Base-by-base conservation (phyloP, 92 coral and sea anemone genomes). In the Desmophyllum pertusum region DNA sequence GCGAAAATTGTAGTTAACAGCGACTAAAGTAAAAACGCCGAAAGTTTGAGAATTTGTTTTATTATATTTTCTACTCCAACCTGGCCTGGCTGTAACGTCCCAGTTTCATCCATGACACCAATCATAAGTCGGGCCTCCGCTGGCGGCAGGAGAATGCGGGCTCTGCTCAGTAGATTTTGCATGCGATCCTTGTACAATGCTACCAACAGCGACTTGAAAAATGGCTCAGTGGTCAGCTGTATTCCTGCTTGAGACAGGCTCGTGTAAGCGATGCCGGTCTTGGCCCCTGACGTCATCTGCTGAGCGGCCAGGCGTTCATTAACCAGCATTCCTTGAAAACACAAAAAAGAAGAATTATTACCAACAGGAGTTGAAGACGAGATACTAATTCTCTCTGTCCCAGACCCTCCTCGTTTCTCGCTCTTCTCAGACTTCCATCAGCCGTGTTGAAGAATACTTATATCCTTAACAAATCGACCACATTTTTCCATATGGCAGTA, bases 81-180 rank as follows among this genome's bases (percentile, higher is more conserved):
- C 90, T 96, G 90, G 43, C 99, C 99, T 79, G 85, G 84, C 67
- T 91, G 83, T 17, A 97, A 86, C 21, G 78, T 76, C 27, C 97
- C 99, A 9, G 99, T 89, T 78, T 94, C 99, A 76, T 97, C 99
- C 97, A 97, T 94, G 69, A 97, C 99, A 48, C 99, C 99, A 88
- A 97, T 92, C 99, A 97, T 92, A 57, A 97, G 92, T 21, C 99
- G 93, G 31, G 99, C 95, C 76, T 90, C 90, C 68, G 83, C 89
- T 18, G 89, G 92, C 14, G 98, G 97, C 25, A 97, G 89, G 72
- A 90, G 92, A 45, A 97, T 97, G 75, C 99, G 93, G 73, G 98
- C 93, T 72, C 87, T 90, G 53, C 84, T 85, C 27, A 97, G 87
- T 37, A 97, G 91, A 79, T 87, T 78, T 65, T 92, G 87, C 62